Evolutionary conservation across 2,888 invertebrate species (phyloP).

Genomic region (Drosophila kanekoi): DNA sequence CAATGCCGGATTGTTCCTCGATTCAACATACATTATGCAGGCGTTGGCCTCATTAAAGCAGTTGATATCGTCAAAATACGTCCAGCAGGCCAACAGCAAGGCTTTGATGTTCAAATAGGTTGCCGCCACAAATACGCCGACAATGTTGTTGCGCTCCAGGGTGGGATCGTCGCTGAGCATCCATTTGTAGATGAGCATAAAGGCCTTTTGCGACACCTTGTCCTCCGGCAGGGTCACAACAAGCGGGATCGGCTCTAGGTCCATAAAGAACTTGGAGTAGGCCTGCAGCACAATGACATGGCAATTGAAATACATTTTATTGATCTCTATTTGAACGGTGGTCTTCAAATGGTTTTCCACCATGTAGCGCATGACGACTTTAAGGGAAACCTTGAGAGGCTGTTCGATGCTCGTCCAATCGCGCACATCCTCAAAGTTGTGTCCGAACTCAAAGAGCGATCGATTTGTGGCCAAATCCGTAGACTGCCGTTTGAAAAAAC

Average conservation of each 20-base stretch:
- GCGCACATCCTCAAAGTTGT: conserved; percentile 58
- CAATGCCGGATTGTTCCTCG: conserved; percentile 84
- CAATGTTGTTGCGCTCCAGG: conserved; percentile 84
- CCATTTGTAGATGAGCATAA: conserved; percentile 91
- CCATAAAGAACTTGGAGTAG: conserved; percentile 79
- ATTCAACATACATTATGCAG: conserved; percentile 84
- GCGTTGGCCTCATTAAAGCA: conserved; percentile 89
- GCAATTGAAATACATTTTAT: conserved; percentile 70
- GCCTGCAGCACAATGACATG: conserved; percentile 78
- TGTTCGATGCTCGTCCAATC: conserved; percentile 49
- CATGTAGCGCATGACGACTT: conserved; percentile 55
- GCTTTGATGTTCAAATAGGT: conserved; percentile 72
- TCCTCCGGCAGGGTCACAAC: conserved; percentile 62
- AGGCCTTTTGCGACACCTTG: conserved; percentile 87
- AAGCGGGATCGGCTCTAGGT: conserved; percentile 35
- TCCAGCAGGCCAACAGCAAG: conserved; percentile 87
- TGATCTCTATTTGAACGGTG: conserved; percentile 56
- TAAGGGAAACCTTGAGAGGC: conserved; percentile 37
- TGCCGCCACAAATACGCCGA: conserved; percentile 63
- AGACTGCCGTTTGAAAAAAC: conserved; percentile 14
- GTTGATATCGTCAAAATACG: conserved; percentile 89
- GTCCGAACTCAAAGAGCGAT: conserved; percentile 55
- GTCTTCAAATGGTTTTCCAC: conserved; percentile 60
- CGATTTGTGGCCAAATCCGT: conserved; percentile 22
- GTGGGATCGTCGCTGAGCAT: conserved; percentile 90